phyloP scores from a whole-genome alignment of 2,888 invertebrate genomes.

The Spisula subtruncata region DNA sequence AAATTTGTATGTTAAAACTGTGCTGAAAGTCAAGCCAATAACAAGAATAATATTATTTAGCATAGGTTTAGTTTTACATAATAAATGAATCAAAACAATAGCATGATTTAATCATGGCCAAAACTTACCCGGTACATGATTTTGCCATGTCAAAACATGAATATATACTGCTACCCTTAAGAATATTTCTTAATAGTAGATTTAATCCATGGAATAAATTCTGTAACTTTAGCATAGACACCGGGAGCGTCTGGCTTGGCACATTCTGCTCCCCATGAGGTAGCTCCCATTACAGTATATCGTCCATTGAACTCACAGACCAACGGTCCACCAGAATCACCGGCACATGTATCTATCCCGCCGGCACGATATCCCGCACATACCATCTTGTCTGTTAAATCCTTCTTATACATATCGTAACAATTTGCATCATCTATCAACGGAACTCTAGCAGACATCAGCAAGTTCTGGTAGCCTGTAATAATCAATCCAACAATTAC shows the following conservation, averaged over 20 bases:
- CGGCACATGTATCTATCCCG: constrained; percentile 94
- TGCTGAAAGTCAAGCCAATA: too few relatives aligned
- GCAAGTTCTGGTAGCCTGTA: constrained; percentile 72
- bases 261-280: constrained; percentile 86
- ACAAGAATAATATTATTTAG: too few relatives aligned
- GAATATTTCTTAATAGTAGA: constrained; percentile 39
- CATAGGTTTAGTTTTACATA: too few relatives aligned
- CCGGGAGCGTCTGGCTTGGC: constrained; percentile 83
- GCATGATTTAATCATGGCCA: too few relatives aligned
- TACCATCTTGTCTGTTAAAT: constrained; percentile 92
- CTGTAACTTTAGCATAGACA: constrained; percentile 82
- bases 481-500: not conserved
- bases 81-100: too few relatives aligned
- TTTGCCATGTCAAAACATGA: too few relatives aligned
- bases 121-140: too few relatives aligned
- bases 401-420: constrained; percentile 91
- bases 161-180: not conserved
- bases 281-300: constrained; percentile 83
- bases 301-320: constrained; percentile 89
- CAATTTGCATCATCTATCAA: constrained; percentile 91
- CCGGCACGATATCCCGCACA: constrained; percentile 94
- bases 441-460: constrained; percentile 92
- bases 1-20: too few relatives aligned
- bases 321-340: constrained; percentile 95
- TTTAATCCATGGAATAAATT: constrained; percentile 76